Evolutionary conservation across 1,140 invertebrate species (phyloP), one percentile per base, ranked within the genome.

Genomic region (Contarinia nasturtii): DNA sequence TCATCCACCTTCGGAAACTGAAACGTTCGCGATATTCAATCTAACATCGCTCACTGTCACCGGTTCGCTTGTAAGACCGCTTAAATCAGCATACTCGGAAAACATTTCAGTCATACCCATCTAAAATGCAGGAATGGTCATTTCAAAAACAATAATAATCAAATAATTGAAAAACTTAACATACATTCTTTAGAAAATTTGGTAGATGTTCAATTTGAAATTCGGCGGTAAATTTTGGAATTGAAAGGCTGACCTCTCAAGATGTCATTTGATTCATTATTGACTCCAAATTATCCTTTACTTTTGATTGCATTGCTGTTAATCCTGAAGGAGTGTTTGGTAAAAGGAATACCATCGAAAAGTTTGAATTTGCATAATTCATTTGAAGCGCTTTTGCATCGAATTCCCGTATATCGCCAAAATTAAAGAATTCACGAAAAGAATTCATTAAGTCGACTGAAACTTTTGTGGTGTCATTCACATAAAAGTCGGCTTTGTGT

Each of bases 181-280:
- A 58, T 52, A 76, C 75, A 56, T 69, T 54, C 41, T 55, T 3
- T 38, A 82, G 63, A 20, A 65, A 52, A 1, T 65, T 47, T n/a
- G n/a, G 4, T 60, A 63, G 14, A 82, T 54, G 40, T 76, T 54
- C 1, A 72, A 56, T n/a, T 33, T 55, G 53, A 27, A 66, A 67
- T 55, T 76, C 71, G 2, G 76, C 67, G 53, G 72, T 73, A 55
- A 81, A 80, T 55, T 73, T 74, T 2, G 79, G 79, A 21, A 82
- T 40, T 19, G 57, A 66, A 1, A 82, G 53, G 1, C 60, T 36
- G 3, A 78, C 65, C 49, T 71, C 57, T 0, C 49, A 51, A 0
- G 46, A 27, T 10, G 15, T n/a, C 1, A 69, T 54, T 8, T 51
- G 48, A 5, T 61, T 47, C 0, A 63, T 51, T 3, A 68, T 53